Percentiles rank a stretch among this genome's conserved stretches.
These are phyloP conservation scores for Cartodere bifasciata DNA, from an alignment of 2,888 invertebrate species.

Conservation along the genomic window DNA sequence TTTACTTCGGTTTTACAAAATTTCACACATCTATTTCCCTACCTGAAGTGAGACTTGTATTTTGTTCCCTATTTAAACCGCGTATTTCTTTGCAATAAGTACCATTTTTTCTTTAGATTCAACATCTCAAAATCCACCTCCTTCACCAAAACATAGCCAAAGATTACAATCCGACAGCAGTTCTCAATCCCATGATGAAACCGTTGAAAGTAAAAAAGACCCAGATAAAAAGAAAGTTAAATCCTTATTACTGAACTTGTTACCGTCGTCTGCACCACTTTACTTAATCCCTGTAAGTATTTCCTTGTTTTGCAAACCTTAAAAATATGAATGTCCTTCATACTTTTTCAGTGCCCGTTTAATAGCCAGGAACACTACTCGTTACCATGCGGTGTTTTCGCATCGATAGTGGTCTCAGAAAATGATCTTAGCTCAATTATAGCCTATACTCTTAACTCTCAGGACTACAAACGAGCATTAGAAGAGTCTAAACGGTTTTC, in stretches of 20 bases:
- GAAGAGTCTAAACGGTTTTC: conserved; percentile 31
- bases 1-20: no score
- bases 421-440: conserved; percentile 75
- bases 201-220: conserved; percentile 32
- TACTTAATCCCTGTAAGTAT: conserved; percentile 32
- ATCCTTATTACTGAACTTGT: conserved; percentile 52
- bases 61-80: background rate
- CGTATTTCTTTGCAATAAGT: background rate
- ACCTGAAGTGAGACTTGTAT: no score
- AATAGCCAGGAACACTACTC: conserved; percentile 57
- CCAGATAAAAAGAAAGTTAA: conserved; percentile 50
- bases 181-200: conserved; percentile 25
- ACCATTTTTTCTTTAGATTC: background rate
- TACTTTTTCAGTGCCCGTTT: conserved; percentile 44
- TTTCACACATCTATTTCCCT: no score
- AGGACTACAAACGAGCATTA: conserved; percentile 54
- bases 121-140: conserved; percentile 7
- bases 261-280: conserved; percentile 42
- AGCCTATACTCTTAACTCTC: conserved; percentile 64
- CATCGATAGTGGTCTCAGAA: conserved; percentile 66
- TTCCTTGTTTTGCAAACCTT: background rate
- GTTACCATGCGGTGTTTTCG: conserved; percentile 42
- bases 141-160: conserved; percentile 30
- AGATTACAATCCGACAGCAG: conserved; percentile 36
- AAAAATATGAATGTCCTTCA: conserved; percentile 29